Evolutionary conservation across 1,140 invertebrate species (phyloP).

Genomic region (Bombus superbus): DNA sequence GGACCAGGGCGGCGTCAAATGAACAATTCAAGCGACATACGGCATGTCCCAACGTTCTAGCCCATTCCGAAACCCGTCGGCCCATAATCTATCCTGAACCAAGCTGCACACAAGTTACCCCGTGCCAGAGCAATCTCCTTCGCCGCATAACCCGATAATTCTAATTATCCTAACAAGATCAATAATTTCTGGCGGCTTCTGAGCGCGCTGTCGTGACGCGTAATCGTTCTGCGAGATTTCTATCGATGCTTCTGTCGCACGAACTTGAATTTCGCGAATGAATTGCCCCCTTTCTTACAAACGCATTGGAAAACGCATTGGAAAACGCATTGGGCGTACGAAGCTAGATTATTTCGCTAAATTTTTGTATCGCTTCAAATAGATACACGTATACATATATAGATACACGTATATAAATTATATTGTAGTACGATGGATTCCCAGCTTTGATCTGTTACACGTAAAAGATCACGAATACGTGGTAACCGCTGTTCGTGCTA

Average conservation of each 20-base stretch:
- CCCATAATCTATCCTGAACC: constrained; percentile 68
- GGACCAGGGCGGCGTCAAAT: constrained; percentile 21
- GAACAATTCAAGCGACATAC: constrained; percentile 57
- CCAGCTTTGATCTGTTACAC: neutral
- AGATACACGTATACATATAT: neutral
- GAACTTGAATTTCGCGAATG: neutral
- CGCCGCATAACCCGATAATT: constrained; percentile 74
- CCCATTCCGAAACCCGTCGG: constrained; percentile 1
- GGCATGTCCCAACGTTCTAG: constrained; percentile 9
- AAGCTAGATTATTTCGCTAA: too few relatives aligned
- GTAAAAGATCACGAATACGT: neutral
- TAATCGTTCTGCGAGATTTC: constrained; percentile 53
- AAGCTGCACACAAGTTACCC: constrained; percentile 68
- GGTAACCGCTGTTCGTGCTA: too few relatives aligned
- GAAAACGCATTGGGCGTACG: too few relatives aligned
- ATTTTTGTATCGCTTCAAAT: too few relatives aligned
- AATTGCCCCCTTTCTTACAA: too few relatives aligned
- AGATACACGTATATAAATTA: neutral
- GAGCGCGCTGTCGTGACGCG: constrained; percentile 10
- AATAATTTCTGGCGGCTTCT: constrained; percentile 69
- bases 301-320: too few relatives aligned
- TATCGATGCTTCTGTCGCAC: neutral
- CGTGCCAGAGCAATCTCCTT: constrained; percentile 70
- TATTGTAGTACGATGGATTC: too few relatives aligned
- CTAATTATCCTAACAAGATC: constrained; percentile 76